phyloP scores from a whole-genome alignment of 2,113 vertebrate genomes.

The Varanus komodoensis region DNA sequence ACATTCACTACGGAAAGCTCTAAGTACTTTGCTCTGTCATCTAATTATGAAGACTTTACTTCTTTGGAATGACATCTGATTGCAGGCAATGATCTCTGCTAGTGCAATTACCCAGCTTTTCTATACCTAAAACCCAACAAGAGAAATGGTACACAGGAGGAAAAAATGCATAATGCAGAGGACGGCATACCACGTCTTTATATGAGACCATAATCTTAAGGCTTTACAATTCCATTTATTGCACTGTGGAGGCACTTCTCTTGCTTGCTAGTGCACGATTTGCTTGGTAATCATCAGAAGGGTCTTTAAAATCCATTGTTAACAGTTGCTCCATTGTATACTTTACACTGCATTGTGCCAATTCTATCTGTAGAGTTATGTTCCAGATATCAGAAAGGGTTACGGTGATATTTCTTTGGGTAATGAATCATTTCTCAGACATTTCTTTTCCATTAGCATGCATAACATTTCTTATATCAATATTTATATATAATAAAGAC shows the following conservation, averaged over 20 bases:
- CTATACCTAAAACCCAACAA: constrained; percentile 51
- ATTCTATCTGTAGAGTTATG: constrained; percentile 54
- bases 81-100: constrained; percentile 49
- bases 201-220: constrained; percentile 55
- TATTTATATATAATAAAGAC: constrained; percentile 32
- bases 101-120: constrained; percentile 58
- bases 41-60: constrained; percentile 46
- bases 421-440: constrained; percentile 41
- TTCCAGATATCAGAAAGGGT: constrained; percentile 27
- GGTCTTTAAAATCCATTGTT: constrained; percentile 40
- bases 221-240: constrained; percentile 45
- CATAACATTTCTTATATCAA: constrained; percentile 44
- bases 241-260: constrained; percentile 8
- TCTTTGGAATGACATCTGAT: constrained; percentile 41
- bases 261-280: neutral
- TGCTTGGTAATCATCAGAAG: constrained; percentile 46
- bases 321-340: constrained; percentile 36
- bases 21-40: constrained; percentile 29
- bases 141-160: constrained; percentile 37
- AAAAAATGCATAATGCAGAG: constrained; percentile 43
- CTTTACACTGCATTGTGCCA: neutral
- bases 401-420: constrained; percentile 33
- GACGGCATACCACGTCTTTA: constrained; percentile 43
- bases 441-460: constrained; percentile 39
- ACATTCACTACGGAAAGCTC: constrained; percentile 35